phyloP scores from a whole-genome alignment of 2,113 vertebrate genomes.

The Fregetta grallaria region DNA sequence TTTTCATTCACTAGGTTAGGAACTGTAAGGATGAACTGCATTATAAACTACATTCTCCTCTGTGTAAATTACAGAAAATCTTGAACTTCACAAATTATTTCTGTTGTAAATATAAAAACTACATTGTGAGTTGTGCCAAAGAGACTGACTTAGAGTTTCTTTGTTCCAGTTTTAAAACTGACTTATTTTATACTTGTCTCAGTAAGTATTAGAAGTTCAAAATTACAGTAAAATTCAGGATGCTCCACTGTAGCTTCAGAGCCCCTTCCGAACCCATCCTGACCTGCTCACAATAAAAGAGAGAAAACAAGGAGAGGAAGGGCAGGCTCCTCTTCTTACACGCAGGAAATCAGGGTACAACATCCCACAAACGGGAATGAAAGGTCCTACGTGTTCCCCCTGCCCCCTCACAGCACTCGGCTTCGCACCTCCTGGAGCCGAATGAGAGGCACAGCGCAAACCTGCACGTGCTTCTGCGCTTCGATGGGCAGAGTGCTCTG shows the following conservation, averaged over 20 bases:
- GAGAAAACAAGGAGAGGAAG: not conserved
- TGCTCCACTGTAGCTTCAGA: not conserved
- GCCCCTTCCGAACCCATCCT: not conserved
- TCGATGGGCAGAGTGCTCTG: not conserved
- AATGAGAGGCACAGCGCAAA: not conserved
- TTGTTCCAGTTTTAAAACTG: not conserved
- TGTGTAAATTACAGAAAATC: not conserved
- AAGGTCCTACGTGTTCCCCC: not conserved
- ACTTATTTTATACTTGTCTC: not conserved
- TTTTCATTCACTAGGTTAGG: not conserved
- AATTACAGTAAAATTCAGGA: not conserved
- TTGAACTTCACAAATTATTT: not conserved
- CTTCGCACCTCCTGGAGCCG: not conserved
- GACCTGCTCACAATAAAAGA: not conserved
- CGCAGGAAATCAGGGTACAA: rapidly evolving
- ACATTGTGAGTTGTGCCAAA: not conserved
- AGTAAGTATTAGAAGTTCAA: not conserved
- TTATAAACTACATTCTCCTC: not conserved
- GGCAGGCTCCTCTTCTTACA: not conserved
- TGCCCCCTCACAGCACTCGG: not conserved
- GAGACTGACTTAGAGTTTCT: not conserved
- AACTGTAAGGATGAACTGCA: not conserved
- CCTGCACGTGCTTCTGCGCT: not conserved
- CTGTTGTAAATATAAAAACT: not conserved
- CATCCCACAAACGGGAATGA: not conserved